Conservation (phyloP, 2,888 invertebrate species). For the Parnassius glacialis region DNA sequence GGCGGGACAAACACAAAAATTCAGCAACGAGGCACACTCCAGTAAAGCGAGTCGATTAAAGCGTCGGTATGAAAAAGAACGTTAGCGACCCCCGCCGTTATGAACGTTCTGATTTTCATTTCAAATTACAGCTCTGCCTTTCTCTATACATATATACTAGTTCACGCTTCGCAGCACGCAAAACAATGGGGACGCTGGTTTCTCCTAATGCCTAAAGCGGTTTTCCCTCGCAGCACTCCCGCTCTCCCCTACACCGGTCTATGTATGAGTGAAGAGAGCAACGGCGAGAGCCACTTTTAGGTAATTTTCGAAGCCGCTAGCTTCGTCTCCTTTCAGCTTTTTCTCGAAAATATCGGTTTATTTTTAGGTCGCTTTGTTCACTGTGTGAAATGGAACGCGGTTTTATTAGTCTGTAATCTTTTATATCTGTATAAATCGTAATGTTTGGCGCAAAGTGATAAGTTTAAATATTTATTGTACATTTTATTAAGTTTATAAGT, state of each 20-base stretch:
- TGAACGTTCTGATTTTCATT: constrained; percentile 52
- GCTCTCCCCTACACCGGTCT: constrained; percentile 37
- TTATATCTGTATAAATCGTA: neutral
- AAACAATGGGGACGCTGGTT: constrained; percentile 77
- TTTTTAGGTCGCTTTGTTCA: constrained; percentile 40
- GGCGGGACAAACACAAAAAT: constrained; percentile 22
- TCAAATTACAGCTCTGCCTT: constrained; percentile 55
- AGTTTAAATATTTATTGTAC: neutral
- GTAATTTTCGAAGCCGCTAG: constrained; percentile 71
- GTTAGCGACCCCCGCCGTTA: constrained; percentile 30
- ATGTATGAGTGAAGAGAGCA: constrained; percentile 45
- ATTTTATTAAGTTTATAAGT: neutral
- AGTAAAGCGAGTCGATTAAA: constrained; percentile 24
- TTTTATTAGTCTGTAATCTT: constrained; percentile 27
- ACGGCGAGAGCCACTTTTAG: constrained; percentile 70
- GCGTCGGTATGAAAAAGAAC: constrained; percentile 26
- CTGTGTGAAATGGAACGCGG: constrained; percentile 19
- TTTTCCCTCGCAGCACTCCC: constrained; percentile 56
- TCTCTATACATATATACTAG: constrained; percentile 45
- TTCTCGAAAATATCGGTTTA: constrained; percentile 50
- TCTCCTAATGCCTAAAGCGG: constrained; percentile 73
- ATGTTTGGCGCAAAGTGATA: neutral
- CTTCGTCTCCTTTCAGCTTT: constrained; percentile 52
- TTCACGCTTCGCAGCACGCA: constrained; percentile 67
- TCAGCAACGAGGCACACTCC: neutral